Percentiles rank a stretch among this genome's conserved stretches.
phyloP scores from a whole-genome alignment of 2,888 invertebrate genomes.

The Drosophila picticornis region DNA sequence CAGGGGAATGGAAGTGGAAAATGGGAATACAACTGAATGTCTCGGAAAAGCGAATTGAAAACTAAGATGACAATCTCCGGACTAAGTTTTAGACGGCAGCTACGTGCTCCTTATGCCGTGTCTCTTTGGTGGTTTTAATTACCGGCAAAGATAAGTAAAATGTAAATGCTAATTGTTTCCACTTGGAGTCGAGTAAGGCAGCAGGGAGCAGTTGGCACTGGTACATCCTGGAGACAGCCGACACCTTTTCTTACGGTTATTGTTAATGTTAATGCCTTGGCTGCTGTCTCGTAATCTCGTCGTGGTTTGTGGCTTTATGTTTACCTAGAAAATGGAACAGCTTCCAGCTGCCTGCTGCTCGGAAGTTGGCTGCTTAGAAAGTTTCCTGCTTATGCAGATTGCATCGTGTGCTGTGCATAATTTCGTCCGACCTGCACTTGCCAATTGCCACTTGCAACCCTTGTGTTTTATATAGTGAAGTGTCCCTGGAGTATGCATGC shows the following conservation, averaged over 20 bases:
- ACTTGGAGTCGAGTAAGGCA: conserved; percentile 18
- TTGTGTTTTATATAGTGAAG: conserved; percentile 11
- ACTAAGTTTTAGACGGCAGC: conserved; percentile 41
- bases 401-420: conserved; percentile 35
- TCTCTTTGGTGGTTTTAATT: conserved; percentile 58
- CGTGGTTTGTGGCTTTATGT: conserved; percentile 40
- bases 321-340: conserved; percentile 59
- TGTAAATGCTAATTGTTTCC: conserved; percentile 76
- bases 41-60: conserved; percentile 54
- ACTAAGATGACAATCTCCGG: conserved; percentile 68
- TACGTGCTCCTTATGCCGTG: conserved; percentile 74
- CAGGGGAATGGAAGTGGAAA: background rate
- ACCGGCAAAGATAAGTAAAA: conserved; percentile 66
- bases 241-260: conserved; percentile 73
- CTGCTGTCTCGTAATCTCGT: conserved; percentile 59
- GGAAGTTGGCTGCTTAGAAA: conserved; percentile 36
- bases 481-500: conserved; percentile 63
- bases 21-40: conserved; percentile 2
- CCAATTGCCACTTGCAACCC: conserved; percentile 44
- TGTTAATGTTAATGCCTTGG: conserved; percentile 61
- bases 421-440: conserved; percentile 47
- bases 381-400: conserved; percentile 46
- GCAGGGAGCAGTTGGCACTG: conserved; percentile 13
- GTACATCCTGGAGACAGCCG: conserved; percentile 69
- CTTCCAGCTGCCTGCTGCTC: conserved; percentile 59